Base-by-base conservation (phyloP, 1,140 invertebrate genomes). In the Achatina immaculata region DNA sequence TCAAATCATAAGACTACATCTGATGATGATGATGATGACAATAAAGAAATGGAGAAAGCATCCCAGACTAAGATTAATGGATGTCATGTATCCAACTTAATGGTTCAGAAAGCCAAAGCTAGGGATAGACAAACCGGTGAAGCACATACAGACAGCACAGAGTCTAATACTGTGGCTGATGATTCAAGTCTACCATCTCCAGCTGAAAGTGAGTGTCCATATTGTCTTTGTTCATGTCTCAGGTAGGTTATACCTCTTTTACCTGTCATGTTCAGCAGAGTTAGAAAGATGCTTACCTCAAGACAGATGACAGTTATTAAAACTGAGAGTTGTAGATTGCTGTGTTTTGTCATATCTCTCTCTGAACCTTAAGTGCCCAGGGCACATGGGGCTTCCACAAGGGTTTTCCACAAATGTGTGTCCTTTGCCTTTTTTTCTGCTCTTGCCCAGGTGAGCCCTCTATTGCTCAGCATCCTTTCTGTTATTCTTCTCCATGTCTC, bases 91-190 rank as follows among this genome's bases (percentile, higher is more conserved):
- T 31, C 58, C 28, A 28, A 62, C 28, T 34, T 31, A 62, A 9
- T 3, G 4, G n/a, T 62, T 62, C n/a, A 16, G n/a, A 62, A 62
- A 16, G 9, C 16, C 6, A 11, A n/a, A 31, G 6, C 58, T 28
- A 9, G 19, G 28, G 2, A 9, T 62, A 6, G 21, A 7, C 28
- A 62, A 19, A 6, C 4, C 9, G 58, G 31, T 62, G n/a, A 0
- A 31, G 58, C n/a, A 34, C 58, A 31, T 2, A 62, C 28, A 19
- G 58, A 83, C 0, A 84, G 84, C 55, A 74, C 79, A 48, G 87
- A 88, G 58, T 89, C 86, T 82, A 87, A 89, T 62, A 69, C 74
- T 36, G 88, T 89, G 58, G 87, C 88, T 1, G 88, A 89, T 58
- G 87, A 89, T 45, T 89, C 88, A 9, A 85, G 84, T 36, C 43